Evolutionary conservation across 1,140 invertebrate species (phyloP).

Genomic region (Archegozetes longisetosus): DNA sequence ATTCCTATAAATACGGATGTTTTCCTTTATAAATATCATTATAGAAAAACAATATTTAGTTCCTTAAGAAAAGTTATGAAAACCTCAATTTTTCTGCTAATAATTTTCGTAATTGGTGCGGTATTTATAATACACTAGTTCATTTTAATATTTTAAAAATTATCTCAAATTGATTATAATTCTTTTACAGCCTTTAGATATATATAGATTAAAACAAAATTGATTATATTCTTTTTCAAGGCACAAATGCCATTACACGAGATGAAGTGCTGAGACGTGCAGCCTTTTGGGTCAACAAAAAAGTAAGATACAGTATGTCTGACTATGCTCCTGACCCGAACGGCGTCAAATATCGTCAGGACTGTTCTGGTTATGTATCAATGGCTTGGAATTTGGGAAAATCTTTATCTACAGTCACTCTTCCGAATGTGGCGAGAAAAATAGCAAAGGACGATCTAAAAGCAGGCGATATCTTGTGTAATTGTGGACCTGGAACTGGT

Average conservation of each 20-base stretch:
- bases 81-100: too few species aligned
- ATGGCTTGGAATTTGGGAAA: not conserved
- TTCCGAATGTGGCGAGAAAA: not conserved
- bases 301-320: not conserved
- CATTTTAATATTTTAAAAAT: too few species aligned
- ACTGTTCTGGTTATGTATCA: not conserved
- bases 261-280: conserved; percentile 27
- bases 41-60: too few species aligned
- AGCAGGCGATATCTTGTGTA: not conserved
- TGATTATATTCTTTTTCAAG: too few species aligned
- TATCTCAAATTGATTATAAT: too few species aligned
- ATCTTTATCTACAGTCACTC: not conserved
- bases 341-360: not conserved
- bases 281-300: conserved; percentile 15
- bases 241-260: conserved; percentile 33
- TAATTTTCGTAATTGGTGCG: too few species aligned
- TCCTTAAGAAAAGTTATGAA: too few species aligned
- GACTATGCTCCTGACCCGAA: not conserved
- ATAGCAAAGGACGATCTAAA: not conserved
- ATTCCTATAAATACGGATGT: too few species aligned
- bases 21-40: too few species aligned
- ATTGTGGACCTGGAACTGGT: not conserved
- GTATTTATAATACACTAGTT: too few species aligned
- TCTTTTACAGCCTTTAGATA: too few species aligned
- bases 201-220: too few species aligned